Conservation (phyloP, 2,797 vertebrate species). For the Lepilemur septentrionalis region DNA sequence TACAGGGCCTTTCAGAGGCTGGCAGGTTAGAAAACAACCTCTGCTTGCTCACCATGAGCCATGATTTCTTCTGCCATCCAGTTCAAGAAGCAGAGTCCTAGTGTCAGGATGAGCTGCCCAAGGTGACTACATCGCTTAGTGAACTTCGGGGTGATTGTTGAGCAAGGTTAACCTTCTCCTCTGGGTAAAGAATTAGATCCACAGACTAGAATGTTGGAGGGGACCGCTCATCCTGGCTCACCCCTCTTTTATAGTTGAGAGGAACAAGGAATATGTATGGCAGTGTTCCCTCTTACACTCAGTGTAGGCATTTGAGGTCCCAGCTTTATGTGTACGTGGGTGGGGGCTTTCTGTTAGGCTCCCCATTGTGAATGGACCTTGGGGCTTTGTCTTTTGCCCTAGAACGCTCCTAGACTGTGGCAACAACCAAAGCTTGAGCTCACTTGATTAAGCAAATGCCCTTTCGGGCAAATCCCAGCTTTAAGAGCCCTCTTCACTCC, state of each 20-base stretch:
- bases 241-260: background rate
- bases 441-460: background rate
- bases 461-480: background rate
- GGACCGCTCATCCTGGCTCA: background rate
- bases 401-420: background rate
- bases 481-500: background rate
- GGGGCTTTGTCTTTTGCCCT: background rate
- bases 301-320: background rate
- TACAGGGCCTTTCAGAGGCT: background rate
- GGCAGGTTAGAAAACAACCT: background rate
- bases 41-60: background rate
- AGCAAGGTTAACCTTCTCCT: background rate
- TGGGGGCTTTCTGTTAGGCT: background rate
- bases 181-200: background rate
- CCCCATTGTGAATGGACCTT: background rate
- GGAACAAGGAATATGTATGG: rapidly evolving
- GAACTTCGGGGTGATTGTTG: background rate
- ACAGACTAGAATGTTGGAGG: background rate
- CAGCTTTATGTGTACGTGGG: background rate
- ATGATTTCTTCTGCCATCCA: background rate
- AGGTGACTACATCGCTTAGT: background rate
- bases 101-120: background rate
- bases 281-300: background rate
- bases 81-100: background rate
- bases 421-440: background rate